phyloP scores from a whole-genome alignment of 2,113 vertebrate genomes.

The Megaceryle maxima region DNA sequence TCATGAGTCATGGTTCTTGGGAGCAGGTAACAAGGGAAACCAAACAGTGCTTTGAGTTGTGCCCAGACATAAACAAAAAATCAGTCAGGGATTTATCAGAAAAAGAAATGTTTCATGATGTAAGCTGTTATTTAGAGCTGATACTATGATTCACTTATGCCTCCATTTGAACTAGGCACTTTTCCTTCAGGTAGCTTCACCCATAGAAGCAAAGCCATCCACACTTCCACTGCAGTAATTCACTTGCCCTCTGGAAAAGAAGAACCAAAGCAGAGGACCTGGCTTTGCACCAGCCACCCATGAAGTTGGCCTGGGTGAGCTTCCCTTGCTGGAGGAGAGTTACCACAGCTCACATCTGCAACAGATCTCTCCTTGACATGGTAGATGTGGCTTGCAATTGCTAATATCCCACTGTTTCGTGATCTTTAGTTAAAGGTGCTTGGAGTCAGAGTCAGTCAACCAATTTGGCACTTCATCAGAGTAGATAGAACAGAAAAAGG shows the following conservation, averaged over 20 bases:
- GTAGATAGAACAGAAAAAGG: neutral
- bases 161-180: neutral
- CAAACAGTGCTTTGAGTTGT: neutral
- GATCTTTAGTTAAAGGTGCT: neutral
- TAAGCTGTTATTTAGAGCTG: neutral
- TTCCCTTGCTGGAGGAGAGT: neutral
- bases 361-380: neutral
- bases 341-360: neutral
- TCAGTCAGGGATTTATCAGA: neutral
- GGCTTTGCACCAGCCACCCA: accelerated
- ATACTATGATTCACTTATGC: neutral
- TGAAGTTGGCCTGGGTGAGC: neutral
- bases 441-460: neutral
- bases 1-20: neutral
- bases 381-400: neutral
- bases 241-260: neutral
- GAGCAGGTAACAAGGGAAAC: neutral
- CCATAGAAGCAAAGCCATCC: neutral
- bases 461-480: neutral
- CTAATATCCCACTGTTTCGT: neutral
- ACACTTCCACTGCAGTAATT: neutral
- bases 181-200: neutral
- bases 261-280: neutral
- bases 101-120: neutral
- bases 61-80: neutral